Evolutionary conservation across 2,797 vertebrate species (phyloP), one percentile per base, ranked within the genome.

Genomic region (Rachycentron canadum): DNA sequence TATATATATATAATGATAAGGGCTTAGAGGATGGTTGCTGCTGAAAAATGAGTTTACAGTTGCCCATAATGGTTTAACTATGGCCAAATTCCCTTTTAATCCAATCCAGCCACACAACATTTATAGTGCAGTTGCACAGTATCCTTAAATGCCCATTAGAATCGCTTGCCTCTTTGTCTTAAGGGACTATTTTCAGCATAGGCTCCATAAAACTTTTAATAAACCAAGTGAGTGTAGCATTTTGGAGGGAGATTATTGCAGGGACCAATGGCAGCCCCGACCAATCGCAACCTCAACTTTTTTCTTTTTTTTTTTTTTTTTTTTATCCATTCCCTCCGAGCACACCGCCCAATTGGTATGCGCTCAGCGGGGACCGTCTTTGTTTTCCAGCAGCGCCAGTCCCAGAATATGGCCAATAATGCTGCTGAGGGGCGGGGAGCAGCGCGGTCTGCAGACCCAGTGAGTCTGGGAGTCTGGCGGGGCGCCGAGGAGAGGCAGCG

Each of bases 361-460:
- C 75, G 41, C 76, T 79, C 86, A 77, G 75, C 62, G 28, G 80
- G 81, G 68, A 74, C 21, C 16, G 53, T 60, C 83, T 79, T 73
- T 72, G 76, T 85, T 85, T 83, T 73, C 81, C 87, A 88, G 84
- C 82, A 87, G 83, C 49, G 65, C 88, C 87, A 78, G 78, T 88
- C 79, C 84, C 80, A 56, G 74, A 85, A 81, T 78, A 80, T 77
- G 88, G 86, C 94, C 95, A 95, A 94, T 95, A 86, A 79, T 79
- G 73, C 55, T 32, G 52, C 50, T 41, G 82, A 86, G 92, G 93
- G 94, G 91, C 92, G 94, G 94, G 93, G 81, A 88, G 86, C 86
- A 74, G 81, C 83, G 78, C 81, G 84, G 66, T 65, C 89, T 89
- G 92, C 88, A 88, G 87, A 88, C 88, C 93, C 93, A 86, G 84